These are phyloP conservation scores for Ptilonorhynchus violaceus DNA, from an alignment of 2,113 vertebrate species.

Conservation along the genomic window DNA sequence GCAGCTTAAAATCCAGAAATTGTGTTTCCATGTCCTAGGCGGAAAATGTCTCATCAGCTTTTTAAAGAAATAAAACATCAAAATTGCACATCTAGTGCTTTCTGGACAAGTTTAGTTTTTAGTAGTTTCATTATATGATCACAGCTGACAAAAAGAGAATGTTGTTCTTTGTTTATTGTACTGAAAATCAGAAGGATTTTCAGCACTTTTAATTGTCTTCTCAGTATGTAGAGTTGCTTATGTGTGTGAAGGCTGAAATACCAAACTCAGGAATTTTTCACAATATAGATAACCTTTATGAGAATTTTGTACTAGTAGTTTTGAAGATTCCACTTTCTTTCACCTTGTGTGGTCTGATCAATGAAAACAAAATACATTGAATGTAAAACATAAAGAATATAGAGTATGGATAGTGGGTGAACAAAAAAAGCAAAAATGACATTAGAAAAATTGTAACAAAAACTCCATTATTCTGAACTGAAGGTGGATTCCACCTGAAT, in stretches of 20 bases:
- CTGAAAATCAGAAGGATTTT: background rate
- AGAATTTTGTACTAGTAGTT: background rate
- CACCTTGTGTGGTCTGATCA: background rate
- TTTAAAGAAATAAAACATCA: background rate
- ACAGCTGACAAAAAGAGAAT: background rate
- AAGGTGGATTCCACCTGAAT: background rate
- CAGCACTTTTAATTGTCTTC: background rate
- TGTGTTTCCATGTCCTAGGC: background rate
- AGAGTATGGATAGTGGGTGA: background rate
- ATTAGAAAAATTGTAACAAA: background rate
- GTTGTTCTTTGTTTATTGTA: background rate
- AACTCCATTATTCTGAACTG: background rate
- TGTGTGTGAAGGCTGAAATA: background rate
- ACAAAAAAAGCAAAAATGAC: background rate
- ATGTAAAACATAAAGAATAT: background rate
- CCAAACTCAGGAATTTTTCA: background rate
- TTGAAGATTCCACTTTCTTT: background rate
- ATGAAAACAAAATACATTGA: background rate
- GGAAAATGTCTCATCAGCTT: background rate
- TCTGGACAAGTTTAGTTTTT: background rate
- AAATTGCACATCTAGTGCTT: background rate
- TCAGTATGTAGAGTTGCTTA: background rate
- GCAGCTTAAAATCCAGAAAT: background rate
- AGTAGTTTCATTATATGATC: background rate
- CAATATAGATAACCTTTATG: background rate